These are phyloP conservation scores for Enteromius mattozi DNA, from an alignment of 2,797 vertebrate species.

Conservation along the genomic window DNA sequence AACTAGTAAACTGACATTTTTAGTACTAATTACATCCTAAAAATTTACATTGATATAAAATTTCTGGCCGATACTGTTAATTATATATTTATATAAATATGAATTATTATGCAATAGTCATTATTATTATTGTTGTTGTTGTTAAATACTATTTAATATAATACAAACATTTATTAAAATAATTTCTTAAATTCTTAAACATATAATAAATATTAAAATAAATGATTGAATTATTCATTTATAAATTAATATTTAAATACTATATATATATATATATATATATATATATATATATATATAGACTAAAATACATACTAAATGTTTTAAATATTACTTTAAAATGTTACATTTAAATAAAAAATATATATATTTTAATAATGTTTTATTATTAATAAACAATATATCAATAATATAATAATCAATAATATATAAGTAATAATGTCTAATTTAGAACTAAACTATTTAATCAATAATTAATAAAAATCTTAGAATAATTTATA, in stretches of 20 bases:
- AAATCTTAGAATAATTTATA: no score
- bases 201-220: background rate
- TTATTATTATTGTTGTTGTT: background rate
- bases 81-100: background rate
- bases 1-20: background rate
- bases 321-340: background rate
- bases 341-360: no score
- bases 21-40: background rate
- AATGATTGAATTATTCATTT: background rate
- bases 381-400: background rate
- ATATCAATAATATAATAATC: no score
- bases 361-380: no score
- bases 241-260: no score
- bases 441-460: no score
- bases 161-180: background rate
- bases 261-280: no score
- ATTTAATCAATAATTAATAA: no score
- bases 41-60: background rate
- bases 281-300: no score
- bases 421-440: background rate
- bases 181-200: background rate
- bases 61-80: background rate
- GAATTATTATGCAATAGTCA: background rate
- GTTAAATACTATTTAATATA: background rate
- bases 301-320: no score